Base-by-base conservation (phyloP, 1,140 invertebrate genomes). In the Aphidius gifuensis region DNA sequence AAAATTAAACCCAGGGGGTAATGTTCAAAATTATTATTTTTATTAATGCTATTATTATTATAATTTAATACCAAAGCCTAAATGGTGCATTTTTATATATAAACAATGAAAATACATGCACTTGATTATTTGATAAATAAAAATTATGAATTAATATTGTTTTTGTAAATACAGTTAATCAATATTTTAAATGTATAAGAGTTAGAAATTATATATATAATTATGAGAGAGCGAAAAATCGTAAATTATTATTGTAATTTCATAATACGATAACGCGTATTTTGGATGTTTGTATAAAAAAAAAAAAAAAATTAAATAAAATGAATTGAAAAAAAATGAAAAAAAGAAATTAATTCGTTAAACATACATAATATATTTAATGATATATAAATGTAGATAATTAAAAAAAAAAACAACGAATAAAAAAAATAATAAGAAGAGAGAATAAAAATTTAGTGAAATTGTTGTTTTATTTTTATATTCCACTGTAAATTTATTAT, bases 71-170 rank as follows among this genome's bases (percentile, higher is more conserved):
- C 53, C 53, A 55, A 55, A 55, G 53, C n/a, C 40, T 55, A 16
- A 32, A 32, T 32, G 23, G 23, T 32, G 23, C 23, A 32, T 32
- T 32, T 32, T 32, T 32, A 32, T 32, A 32, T 32, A 32, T 32
- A 32, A 32, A 32, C 23, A 32, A 32, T 32, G 23, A 32, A 32
- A 32, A 32, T 32, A 32, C 23, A 32, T 32, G 23, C 23, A 32
- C 23, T 32, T 32, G 4, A 32, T 32, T n/a, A 38, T n/a, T 7
- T 42, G 38, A 16, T 46, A 11, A 50, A 39, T 9, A 50, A 42
- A 66, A 73, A 74, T 74, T 55, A 53, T 55, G 53, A 55, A 42
- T 55, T 55, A 42, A 42, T 39, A 16, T 44, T 44, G 43, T 44
- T 44, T 44, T 44, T 55, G 53, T 55, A 55, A 55, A 55, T 55